Conservation (phyloP, 2,888 invertebrate genomes). For the Agrochola circellaris region DNA sequence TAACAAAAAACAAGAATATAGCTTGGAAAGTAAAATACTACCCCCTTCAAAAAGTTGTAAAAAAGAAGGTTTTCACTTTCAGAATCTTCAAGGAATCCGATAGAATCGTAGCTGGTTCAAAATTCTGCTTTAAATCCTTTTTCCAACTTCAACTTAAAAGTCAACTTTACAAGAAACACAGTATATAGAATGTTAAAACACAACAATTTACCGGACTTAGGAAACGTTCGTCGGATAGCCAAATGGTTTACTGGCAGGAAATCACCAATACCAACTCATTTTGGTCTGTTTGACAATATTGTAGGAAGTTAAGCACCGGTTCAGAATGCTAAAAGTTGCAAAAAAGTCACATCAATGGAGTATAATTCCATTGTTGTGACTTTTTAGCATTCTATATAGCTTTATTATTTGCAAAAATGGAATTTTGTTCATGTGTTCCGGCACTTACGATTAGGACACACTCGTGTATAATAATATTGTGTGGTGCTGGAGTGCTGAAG, state of each 20-base stretch:
- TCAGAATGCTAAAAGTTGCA: conserved; percentile 39
- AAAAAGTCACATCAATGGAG: conserved; percentile 40
- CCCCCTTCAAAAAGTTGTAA: not conserved
- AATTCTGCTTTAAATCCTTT: not conserved
- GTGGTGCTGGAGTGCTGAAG: not conserved
- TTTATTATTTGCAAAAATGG: conserved; percentile 30
- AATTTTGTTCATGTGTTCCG: conserved; percentile 33
- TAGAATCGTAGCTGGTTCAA: not conserved
- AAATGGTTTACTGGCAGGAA: conserved; percentile 15
- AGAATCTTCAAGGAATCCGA: not conserved
- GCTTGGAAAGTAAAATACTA: too few relatives aligned
- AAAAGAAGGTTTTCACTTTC: not conserved
- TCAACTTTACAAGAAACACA: not conserved
- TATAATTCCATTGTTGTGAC: too few relatives aligned
- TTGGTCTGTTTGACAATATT: conserved; percentile 16
- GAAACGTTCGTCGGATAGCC: too few relatives aligned
- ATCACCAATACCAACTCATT: not conserved
- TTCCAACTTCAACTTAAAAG: not conserved
- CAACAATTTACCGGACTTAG: not conserved
- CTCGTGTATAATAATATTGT: not conserved
- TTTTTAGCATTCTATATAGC: too few relatives aligned
- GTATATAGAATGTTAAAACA: not conserved
- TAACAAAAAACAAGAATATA: too few relatives aligned
- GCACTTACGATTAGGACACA: conserved; percentile 24
- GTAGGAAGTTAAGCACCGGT: not conserved